Evolutionary conservation across 2,113 vertebrate genomes (phyloP).

Genomic region (Monopterus albus): DNA sequence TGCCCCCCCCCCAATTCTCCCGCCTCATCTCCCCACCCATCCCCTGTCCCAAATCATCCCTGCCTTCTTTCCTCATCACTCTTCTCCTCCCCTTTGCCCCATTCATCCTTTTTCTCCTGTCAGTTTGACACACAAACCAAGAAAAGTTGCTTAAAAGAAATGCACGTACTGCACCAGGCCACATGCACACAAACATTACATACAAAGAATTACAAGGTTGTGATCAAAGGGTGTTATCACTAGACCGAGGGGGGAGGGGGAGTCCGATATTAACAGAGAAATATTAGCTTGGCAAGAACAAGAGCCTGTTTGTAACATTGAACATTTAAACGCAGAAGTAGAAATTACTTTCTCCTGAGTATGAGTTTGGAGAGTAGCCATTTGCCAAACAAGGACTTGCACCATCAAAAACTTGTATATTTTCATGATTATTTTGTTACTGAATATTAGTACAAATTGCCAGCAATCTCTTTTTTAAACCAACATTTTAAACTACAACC

Average conservation of each 20-base stretch:
- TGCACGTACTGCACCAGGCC: no score
- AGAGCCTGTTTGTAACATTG: constrained; percentile 21
- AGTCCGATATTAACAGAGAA: constrained; percentile 28
- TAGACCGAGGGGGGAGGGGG: constrained; percentile 48
- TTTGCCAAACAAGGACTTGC: background rate
- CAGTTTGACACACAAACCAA: background rate
- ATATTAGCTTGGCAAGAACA: constrained; percentile 39
- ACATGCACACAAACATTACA: constrained; percentile 24
- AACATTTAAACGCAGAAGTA: background rate
- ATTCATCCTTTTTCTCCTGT: background rate
- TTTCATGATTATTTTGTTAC: background rate
- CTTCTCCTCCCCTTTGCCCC: constrained; percentile 41
- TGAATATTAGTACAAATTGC: background rate
- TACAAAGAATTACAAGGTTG: constrained; percentile 63
- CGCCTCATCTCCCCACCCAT: constrained; percentile 46
- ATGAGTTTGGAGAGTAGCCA: background rate
- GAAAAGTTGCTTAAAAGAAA: no score
- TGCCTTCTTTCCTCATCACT: constrained; percentile 68
- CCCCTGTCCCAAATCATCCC: constrained; percentile 72
- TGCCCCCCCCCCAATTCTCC: constrained; percentile 59
- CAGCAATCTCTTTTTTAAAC: no score
- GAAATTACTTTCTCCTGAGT: background rate
- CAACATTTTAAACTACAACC: no score
- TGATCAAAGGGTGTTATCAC: constrained; percentile 77
- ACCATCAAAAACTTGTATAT: background rate